Percentiles rank a stretch among this genome's conserved stretches.
Conservation (phyloP, 2,888 invertebrate genomes). For the Parascotia fuliginaria region DNA sequence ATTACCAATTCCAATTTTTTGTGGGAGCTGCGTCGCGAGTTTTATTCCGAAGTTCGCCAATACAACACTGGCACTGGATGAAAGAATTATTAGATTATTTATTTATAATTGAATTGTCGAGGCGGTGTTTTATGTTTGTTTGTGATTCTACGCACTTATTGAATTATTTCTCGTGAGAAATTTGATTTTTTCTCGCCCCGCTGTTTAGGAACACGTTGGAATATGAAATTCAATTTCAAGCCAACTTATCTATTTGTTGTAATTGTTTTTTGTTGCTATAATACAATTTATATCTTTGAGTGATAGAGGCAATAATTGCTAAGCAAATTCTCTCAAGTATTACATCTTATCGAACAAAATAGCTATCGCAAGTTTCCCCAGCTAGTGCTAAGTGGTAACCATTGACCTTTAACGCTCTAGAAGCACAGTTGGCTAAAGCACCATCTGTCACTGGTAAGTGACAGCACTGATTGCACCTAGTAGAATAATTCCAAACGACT, state of each 20-base stretch:
- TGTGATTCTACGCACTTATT: constrained; percentile 37
- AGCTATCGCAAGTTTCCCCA: no score
- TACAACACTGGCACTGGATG: constrained; percentile 24
- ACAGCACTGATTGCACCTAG: no score
- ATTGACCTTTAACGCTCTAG: no score
- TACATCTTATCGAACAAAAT: no score
- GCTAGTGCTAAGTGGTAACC: no score
- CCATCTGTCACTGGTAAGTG: no score
- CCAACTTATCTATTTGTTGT: neutral
- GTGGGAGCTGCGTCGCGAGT: neutral
- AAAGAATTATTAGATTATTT: constrained; percentile 49
- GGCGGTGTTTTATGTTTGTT: constrained; percentile 39
- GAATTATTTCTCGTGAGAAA: constrained; percentile 34
- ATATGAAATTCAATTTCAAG: constrained; percentile 2
- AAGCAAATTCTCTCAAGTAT: no score
- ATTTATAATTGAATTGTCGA: constrained; percentile 49
- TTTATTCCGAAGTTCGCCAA: constrained; percentile 7
- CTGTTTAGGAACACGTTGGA: constrained; percentile 13
- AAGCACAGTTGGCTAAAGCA: no score
- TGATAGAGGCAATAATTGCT: no score
- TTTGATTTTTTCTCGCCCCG: constrained; percentile 22
- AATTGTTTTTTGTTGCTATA: no score
- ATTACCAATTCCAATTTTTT: constrained; percentile 4
- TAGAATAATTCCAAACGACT: no score
- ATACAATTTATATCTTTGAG: no score